These are phyloP conservation scores for Galendromus occidentalis DNA, from an alignment of 1,140 invertebrate genomes.

Conservation along the genomic window DNA sequence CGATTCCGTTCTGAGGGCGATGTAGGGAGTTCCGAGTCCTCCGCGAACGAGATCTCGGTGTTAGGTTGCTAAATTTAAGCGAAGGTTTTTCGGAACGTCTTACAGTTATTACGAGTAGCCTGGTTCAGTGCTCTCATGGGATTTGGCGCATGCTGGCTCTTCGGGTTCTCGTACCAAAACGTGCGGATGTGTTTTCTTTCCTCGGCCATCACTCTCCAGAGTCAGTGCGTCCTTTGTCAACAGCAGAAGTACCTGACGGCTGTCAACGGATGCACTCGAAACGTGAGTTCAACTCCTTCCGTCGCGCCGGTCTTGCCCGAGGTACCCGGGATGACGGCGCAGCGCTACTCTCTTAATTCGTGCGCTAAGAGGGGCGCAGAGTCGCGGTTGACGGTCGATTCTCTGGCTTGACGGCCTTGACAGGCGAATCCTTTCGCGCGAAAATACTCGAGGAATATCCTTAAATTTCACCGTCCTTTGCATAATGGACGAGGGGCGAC, in stretches of 20 bases:
- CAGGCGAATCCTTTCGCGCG: no score
- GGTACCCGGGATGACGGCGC: no score
- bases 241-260: constrained; percentile 3
- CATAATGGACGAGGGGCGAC: no score
- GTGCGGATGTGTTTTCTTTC: constrained; percentile 6
- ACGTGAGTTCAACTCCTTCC: not conserved
- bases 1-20: not conserved
- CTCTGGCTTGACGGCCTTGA: no score
- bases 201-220: not conserved
- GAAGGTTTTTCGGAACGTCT: not conserved
- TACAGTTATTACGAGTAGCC: not conserved
- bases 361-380: no score
- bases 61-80: not conserved
- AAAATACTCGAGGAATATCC: no score
- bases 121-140: not conserved
- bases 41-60: not conserved
- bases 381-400: no score
- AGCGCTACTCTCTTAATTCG: no score
- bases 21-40: not conserved
- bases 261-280: constrained; percentile 2
- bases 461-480: no score
- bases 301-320: no score
- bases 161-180: constrained; percentile 1
- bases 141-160: not conserved
- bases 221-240: constrained; percentile 5